Evolutionary conservation across 2,797 vertebrate genomes (phyloP), one percentile per base, ranked within the genome.

Genomic region (Hylomyscus alleni): DNA sequence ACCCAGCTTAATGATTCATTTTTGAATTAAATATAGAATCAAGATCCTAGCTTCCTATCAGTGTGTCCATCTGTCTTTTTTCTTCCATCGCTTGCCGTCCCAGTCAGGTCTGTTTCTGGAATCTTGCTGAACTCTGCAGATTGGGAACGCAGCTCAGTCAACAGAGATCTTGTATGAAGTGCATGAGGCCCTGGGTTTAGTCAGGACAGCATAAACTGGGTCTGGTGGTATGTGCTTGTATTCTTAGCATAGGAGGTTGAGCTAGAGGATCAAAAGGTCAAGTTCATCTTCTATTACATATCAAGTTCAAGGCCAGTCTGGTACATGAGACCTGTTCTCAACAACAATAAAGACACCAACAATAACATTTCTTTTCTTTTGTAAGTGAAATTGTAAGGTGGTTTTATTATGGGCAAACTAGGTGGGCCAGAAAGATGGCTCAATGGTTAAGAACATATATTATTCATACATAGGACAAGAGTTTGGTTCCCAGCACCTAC

Each of bases 1-100:
- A 44, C 44, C 44, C 44, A 44, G 44, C 94, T 92, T 96, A 94
- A 95, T 58, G 91, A 92, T 91, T 96, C 85, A 95, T 78, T 91
- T 95, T 58, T 58, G 75, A 96, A 93, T 92, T 93, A 97, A 89
- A 84, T 96, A 94, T 96, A 97, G 96, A 97, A 96, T 96, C 69
- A 97, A 72, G n/a, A 83, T 11, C 15, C 26, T 83, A 44, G 81
- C 37, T 62, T 60, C 60, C 37, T 60, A 37, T 83, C 37, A 83
- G 56, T 60, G 24, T 60, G 56, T 83, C 37, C 37, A 19, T 44
- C 80, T 82, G n/a, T 26, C 19, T 80, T 34, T 26, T 60, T 83
- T 81, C 37, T 60, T 83, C 24, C 10, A 0, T 82, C 24, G 26
- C 37, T 83, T 83, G n/a, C 24, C 56, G 29, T 13, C 56, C 13